Evolutionary conservation across 1,140 invertebrate genomes (phyloP).

Genomic region (Ceratina calcarata): DNA sequence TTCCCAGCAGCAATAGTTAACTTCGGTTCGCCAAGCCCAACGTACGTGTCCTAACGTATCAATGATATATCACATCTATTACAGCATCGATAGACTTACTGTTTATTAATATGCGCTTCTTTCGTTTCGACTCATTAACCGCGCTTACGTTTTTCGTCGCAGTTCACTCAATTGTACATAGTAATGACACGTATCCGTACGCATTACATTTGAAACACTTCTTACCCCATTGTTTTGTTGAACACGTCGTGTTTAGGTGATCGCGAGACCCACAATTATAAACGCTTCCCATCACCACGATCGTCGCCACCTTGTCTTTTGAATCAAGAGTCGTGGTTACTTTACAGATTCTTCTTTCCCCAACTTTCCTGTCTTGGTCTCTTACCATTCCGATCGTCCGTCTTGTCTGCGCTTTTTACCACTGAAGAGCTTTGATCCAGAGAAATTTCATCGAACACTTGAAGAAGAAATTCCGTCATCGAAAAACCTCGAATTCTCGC

Average conservation of each 20-base stretch:
- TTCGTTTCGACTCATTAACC: background rate
- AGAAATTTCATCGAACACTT: no score
- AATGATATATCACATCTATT: conserved; percentile 1
- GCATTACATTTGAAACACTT: conserved; percentile 55
- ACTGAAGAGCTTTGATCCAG: no score
- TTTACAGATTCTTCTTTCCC: no score
- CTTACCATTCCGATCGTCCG: no score
- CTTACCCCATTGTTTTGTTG: conserved; percentile 19
- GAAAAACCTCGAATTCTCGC: conserved; percentile 3
- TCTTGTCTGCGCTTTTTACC: no score
- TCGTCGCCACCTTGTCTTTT: no score
- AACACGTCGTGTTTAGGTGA: conserved; percentile 48
- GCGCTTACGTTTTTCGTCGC: no score
- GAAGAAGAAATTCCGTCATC: background rate
- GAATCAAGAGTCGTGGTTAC: no score
- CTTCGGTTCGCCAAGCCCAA: background rate
- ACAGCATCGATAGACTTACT: background rate
- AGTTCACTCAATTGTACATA: conserved; percentile 20
- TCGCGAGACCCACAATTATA: conserved; percentile 50
- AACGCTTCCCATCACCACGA: conserved; percentile 30
- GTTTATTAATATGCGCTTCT: background rate
- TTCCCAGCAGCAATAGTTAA: no score
- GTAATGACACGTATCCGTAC: conserved; percentile 38
- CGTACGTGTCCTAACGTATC: background rate
- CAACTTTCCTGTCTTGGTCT: no score